Percentiles rank a stretch among this genome's conserved stretches.
Evolutionary conservation across 2,113 vertebrate species (phyloP).

Genomic region (Barnardius zonarius): DNA sequence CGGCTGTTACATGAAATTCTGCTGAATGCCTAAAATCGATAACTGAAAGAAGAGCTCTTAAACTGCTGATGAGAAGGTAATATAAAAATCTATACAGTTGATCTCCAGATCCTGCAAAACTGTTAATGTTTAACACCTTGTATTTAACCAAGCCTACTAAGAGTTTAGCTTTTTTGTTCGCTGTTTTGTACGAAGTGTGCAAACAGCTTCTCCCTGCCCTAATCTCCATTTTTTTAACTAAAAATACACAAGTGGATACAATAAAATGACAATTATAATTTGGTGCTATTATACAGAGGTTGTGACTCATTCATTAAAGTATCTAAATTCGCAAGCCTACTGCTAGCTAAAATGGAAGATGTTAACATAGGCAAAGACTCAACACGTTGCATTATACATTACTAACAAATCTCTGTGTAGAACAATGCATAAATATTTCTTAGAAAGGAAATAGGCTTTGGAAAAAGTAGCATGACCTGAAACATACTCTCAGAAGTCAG

Average conservation of each 20-base stretch:
- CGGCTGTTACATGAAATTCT: not conserved
- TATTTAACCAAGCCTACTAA: not conserved
- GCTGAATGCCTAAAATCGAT: not conserved
- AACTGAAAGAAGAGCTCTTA: not conserved
- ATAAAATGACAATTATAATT: not conserved
- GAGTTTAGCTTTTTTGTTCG: not conserved
- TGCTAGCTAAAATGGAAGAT: conserved; percentile 31
- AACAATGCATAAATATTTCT: not conserved
- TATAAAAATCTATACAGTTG: not conserved
- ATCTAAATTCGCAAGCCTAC: conserved; percentile 22
- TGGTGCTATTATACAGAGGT: not conserved
- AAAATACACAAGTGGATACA: not conserved
- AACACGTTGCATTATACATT: not conserved
- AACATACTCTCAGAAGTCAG: not conserved
- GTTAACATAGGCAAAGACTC: not conserved
- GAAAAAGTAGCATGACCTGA: not conserved
- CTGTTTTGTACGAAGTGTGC: not conserved
- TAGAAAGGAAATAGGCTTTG: not conserved
- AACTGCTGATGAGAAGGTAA: not conserved
- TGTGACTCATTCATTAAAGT: conserved; percentile 50
- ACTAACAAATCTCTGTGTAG: not conserved
- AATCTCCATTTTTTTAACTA: not conserved
- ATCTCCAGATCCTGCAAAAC: not conserved
- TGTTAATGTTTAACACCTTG: not conserved
- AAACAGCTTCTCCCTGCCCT: not conserved